Evolutionary conservation across 2,888 invertebrate species (phyloP).

Genomic region (Ochropleura leucogaster): DNA sequence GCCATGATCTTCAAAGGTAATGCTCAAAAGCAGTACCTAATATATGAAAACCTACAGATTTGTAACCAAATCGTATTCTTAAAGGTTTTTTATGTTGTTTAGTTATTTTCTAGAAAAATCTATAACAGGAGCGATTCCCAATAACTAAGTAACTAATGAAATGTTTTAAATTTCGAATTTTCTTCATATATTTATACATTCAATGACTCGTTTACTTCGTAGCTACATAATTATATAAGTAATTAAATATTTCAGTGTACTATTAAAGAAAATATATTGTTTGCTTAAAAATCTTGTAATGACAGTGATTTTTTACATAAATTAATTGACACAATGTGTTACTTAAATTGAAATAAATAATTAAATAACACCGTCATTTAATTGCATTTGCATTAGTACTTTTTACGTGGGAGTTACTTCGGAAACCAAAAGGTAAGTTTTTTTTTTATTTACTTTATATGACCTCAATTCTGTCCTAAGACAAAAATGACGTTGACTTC

Average conservation of each 20-base stretch:
- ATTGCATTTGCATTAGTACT: slow-evolving; percentile 36
- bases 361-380: slow-evolving; percentile 61
- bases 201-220: slow-evolving; percentile 56
- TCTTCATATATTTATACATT: slow-evolving; percentile 66
- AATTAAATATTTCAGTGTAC: slow-evolving; percentile 38
- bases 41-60: slow-evolving; percentile 10
- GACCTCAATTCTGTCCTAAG: too few relatives aligned
- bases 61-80: slow-evolving; percentile 11
- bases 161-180: slow-evolving; percentile 70
- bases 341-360: slow-evolving; percentile 60
- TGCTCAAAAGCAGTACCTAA: background rate
- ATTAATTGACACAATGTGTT: slow-evolving; percentile 74
- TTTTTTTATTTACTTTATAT: too few relatives aligned
- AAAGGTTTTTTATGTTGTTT: background rate
- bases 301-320: slow-evolving; percentile 61
- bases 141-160: slow-evolving; percentile 69
- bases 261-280: slow-evolving; percentile 55
- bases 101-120: slow-evolving; percentile 63
- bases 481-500: background rate
- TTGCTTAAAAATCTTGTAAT: slow-evolving; percentile 48
- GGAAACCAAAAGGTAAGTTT: too few relatives aligned
- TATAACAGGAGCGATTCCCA: slow-evolving; percentile 48
- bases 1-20: too few relatives aligned
- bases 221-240: slow-evolving; percentile 40
- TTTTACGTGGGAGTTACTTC: background rate